Conservation (phyloP, 1,140 invertebrate genomes). For the Octopus sinensis region DNA sequence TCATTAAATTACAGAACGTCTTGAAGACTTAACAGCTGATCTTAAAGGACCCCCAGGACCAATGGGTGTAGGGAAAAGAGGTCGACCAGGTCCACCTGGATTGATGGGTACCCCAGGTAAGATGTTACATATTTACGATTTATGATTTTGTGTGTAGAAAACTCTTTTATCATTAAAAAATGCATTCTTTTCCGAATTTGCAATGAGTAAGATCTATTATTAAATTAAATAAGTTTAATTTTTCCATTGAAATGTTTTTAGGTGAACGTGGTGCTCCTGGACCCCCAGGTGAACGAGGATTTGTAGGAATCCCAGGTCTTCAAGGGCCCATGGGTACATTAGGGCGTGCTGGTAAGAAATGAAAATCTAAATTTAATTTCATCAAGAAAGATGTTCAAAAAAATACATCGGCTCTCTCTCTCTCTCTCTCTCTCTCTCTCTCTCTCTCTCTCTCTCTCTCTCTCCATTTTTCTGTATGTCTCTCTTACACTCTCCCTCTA, state of each 20-base stretch:
- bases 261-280: conserved; percentile 45
- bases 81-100: conserved; percentile 50
- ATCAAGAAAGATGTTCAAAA: background rate
- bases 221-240: no score
- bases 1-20: conserved; percentile 32
- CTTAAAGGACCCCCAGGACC: conserved; percentile 56
- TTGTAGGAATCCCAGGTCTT: conserved; percentile 43
- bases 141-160: conserved; percentile 56
- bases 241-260: conserved; percentile 13
- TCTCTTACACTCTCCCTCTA: no score
- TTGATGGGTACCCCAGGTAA: conserved; percentile 55
- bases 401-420: background rate
- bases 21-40: conserved; percentile 48
- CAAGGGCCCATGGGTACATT: conserved; percentile 43
- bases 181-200: no score
- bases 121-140: conserved; percentile 22
- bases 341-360: conserved; percentile 33
- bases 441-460: no score
- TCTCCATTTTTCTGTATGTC: no score
- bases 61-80: conserved; percentile 55
- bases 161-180: no score
- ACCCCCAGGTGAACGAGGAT: conserved; percentile 44
- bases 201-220: no score
- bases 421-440: no score
- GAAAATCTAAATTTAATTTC: background rate